phyloP scores from a whole-genome alignment of 2,113 vertebrate genomes.

The Apodemus speciosus region DNA sequence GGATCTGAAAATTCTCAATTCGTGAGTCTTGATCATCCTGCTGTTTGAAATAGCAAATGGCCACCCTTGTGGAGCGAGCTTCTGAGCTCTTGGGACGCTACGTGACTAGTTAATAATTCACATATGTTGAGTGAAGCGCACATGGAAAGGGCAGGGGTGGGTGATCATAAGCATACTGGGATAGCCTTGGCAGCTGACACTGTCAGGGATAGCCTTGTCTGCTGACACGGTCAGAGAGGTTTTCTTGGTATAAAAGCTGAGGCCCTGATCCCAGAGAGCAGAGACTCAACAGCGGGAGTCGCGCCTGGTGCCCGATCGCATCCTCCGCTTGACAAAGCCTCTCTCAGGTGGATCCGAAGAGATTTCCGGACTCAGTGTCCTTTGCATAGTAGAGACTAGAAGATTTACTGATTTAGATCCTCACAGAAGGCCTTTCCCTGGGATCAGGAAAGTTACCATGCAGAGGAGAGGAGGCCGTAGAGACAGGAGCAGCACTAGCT shows the following conservation, averaged over 20 bases:
- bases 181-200: conserved; percentile 34
- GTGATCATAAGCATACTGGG: neutral
- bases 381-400: neutral
- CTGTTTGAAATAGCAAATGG: conserved; percentile 63
- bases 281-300: neutral
- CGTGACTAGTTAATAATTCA: conserved; percentile 82
- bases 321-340: neutral
- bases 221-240: conserved; percentile 26
- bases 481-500: neutral
- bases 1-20: conserved; percentile 60
- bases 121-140: conserved; percentile 80
- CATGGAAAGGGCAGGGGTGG: conserved; percentile 49
- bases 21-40: conserved; percentile 43
- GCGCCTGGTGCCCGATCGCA: accelerated
- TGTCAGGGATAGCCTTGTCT: neutral
- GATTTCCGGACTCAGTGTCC: neutral
- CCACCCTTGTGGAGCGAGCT: conserved; percentile 76
- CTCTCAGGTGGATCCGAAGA: neutral
- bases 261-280: neutral
- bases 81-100: conserved; percentile 76
- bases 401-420: too few relatives aligned
- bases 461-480: conserved; percentile 38
- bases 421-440: conserved; percentile 26
- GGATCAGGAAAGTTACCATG: neutral
- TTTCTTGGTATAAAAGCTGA: neutral